phyloP scores from a whole-genome alignment of 2,888 invertebrate genomes.

The Pediacus dermestoides region DNA sequence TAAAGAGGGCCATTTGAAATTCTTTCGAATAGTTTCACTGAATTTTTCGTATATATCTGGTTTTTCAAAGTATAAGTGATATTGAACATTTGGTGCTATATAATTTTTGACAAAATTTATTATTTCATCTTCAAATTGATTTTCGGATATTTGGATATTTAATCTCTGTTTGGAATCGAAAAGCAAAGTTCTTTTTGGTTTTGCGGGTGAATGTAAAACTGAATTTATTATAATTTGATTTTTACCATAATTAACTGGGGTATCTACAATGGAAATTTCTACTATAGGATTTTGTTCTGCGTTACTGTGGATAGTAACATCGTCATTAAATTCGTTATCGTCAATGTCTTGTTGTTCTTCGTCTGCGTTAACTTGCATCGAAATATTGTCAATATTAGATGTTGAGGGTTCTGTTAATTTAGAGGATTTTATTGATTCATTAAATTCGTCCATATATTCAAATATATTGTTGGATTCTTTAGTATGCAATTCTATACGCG shows the following conservation, averaged over 20 bases:
- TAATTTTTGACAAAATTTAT: conserved; percentile 18
- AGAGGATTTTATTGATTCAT: too few species aligned
- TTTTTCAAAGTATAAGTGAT: too few species aligned
- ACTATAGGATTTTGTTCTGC: conserved; percentile 11
- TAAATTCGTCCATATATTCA: too few species aligned
- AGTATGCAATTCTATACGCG: conserved; percentile 12
- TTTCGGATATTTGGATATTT: conserved; percentile 18
- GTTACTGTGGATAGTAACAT: conserved; percentile 18
- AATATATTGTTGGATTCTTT: conserved; percentile 1
- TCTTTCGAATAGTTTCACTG: too few species aligned
- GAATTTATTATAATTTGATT: conserved; percentile 19
- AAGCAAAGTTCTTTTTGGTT: conserved; percentile 14
- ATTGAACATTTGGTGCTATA: too few species aligned
- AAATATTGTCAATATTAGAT: too few species aligned
- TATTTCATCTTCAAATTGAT: conserved; percentile 18
- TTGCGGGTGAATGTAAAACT: conserved; percentile 16
- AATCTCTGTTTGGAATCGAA: conserved; percentile 17
- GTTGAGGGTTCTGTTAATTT: too few species aligned
- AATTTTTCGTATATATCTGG: too few species aligned
- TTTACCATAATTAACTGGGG: conserved; percentile 19
- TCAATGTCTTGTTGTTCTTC: not conserved
- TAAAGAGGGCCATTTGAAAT: too few species aligned
- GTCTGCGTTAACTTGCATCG: conserved; percentile 1
- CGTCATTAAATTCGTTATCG: too few species aligned
- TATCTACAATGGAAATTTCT: conserved; percentile 14